Base-by-base conservation (phyloP, 35 echinoderm and acorn worm genomes). In the Nesometra sesokonis region DNA sequence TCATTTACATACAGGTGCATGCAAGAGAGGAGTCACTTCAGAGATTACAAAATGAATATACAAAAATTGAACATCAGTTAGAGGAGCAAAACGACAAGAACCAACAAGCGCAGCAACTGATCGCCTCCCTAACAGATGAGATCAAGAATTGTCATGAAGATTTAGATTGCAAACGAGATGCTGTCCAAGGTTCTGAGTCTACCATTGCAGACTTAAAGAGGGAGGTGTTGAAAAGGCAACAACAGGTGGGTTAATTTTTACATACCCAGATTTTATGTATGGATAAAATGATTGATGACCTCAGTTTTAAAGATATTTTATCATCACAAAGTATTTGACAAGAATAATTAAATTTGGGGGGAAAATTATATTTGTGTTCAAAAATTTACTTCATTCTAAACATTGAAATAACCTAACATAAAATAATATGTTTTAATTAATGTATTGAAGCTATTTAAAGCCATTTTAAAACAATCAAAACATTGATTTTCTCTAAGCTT, bases 11-110 rank as follows among this genome's bases (percentile, higher is more conserved):
- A 35, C 85, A 93, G 95, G 35, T 93, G 57, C 86, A 91, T 77
- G 86, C 89, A 77, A 86, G 82, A 82, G 92, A 93, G 31, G 95
- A 93, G 36, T 77, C 81, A 0, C 27, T 78, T 9, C 85, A 91
- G 57, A 91, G 87, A 77, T 84, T 93, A 29, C 91, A 89, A 37
- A 39, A 77, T 34, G 89, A 93, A 38, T 32, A 89, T 36, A 52
- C 86, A 5, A 89, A 91, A 52, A 37, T 93, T 17, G 89, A 97
- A 36, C 91, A 91, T 29, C 89, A 97, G 67, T 84, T 97, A 80
- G 89, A 84, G 32, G 92, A 97, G 17, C 89, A 88, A 80, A 85
- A 83, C 77, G 76, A 67, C 34, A 83, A 91, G 39, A 80, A 83
- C 46, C 38, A 97, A 47, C 87, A 89, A 32, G 80, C 82, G 37